A percentile compares a stretch with the other conserved stretches of the same genome.
These are phyloP conservation scores for Falco peregrinus DNA, from an alignment of 2,797 vertebrate genomes.

Conservation along the genomic window DNA sequence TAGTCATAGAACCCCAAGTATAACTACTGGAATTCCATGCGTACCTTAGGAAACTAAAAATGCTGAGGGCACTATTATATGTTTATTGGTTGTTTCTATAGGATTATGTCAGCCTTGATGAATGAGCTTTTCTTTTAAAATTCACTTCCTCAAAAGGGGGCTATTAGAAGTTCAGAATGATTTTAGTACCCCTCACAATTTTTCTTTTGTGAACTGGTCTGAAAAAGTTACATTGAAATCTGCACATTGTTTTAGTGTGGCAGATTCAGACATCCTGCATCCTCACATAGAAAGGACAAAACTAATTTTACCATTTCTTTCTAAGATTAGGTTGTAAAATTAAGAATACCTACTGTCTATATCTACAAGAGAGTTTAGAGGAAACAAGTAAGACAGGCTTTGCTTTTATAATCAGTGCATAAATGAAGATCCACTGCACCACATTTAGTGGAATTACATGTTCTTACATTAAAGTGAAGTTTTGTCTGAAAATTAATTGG, in stretches of 20 bases:
- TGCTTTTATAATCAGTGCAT: not conserved
- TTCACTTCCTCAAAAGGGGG: not conserved
- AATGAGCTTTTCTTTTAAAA: not conserved
- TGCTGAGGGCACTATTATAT: not conserved
- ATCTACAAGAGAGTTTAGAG: not conserved
- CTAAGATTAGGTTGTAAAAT: not conserved
- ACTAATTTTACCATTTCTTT: not conserved
- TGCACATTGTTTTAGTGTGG: not conserved
- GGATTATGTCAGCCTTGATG: not conserved
- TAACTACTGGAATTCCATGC: not conserved
- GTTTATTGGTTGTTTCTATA: not conserved
- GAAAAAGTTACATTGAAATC: not conserved
- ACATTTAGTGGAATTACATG: not conserved
- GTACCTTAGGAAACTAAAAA: not conserved
- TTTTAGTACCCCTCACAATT: not conserved
- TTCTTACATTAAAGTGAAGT: not conserved
- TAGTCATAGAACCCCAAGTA: not conserved
- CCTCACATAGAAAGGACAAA: not conserved
- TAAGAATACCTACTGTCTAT: not conserved
- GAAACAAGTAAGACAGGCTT: not conserved
- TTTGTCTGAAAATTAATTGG: not conserved
- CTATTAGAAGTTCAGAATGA: not conserved
- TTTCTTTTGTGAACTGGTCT: not conserved
- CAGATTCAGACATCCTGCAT: not conserved
- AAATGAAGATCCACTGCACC: not conserved